Percentiles rank a stretch among this genome's conserved stretches.
Conservation (phyloP, 2,797 vertebrate genomes). For the Pelochelys cantorii region DNA sequence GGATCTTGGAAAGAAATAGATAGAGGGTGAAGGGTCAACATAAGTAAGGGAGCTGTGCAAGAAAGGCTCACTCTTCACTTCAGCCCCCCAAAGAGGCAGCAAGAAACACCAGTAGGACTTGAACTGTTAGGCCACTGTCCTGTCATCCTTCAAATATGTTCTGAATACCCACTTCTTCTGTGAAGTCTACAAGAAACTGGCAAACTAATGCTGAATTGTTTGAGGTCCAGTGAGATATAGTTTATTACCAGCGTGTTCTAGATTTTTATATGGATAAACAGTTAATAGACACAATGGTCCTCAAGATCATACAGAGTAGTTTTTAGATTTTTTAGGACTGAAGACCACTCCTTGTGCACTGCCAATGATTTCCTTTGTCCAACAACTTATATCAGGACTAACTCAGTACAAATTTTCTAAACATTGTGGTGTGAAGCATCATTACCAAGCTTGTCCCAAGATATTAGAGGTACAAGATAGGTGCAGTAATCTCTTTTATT, state of each 20-base stretch:
- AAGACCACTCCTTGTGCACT: background rate
- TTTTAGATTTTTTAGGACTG: background rate
- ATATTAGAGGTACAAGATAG: too few species aligned
- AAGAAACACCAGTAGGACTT: background rate
- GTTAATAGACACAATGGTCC: background rate
- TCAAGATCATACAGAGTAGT: background rate
- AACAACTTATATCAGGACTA: background rate
- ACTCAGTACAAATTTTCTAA: background rate
- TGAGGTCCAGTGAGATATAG: background rate
- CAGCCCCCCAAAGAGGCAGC: background rate
- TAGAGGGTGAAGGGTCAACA: background rate
- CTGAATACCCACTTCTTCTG: background rate
- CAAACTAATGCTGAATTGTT: background rate
- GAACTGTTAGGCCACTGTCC: background rate
- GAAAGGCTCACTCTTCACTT: background rate
- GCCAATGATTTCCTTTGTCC: background rate
- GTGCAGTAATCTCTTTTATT: too few species aligned
- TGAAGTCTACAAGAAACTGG: background rate
- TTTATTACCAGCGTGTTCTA: background rate
- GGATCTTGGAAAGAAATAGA: background rate
- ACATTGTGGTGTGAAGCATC: background rate
- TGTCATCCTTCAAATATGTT: background rate
- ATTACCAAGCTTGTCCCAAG: too few species aligned
- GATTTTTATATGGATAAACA: background rate
- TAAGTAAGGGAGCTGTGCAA: background rate